These are phyloP conservation scores for Coracias cyanogaster DNA, from an alignment of 2,797 vertebrate genomes.

Conservation along the genomic window DNA sequence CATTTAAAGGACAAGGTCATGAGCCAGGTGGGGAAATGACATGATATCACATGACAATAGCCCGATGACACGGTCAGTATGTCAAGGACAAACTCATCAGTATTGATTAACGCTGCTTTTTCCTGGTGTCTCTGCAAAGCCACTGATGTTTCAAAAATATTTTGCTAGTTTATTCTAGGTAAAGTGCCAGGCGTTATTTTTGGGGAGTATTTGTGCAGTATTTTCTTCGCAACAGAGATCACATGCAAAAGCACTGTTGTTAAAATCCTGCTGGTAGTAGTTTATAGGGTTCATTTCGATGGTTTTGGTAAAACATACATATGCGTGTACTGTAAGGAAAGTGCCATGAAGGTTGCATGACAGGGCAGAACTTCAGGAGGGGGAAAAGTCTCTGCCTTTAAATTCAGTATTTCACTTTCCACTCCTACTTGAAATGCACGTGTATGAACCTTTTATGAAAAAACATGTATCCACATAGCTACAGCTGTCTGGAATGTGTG, in stretches of 20 bases:
- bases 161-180: constrained; percentile 49
- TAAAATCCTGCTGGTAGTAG: neutral
- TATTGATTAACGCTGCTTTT: constrained; percentile 79
- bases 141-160: constrained; percentile 71
- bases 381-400: neutral
- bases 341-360: neutral
- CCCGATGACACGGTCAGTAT: constrained; percentile 88
- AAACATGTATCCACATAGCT: fast-evolving
- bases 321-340: neutral
- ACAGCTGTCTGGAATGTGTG: neutral
- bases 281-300: neutral
- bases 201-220: neutral
- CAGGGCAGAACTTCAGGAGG: neutral
- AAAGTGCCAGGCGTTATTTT: neutral
- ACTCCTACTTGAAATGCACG: neutral
- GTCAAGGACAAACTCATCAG: constrained; percentile 92
- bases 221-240: neutral
- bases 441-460: neutral
- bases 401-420: neutral
- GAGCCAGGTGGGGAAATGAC: constrained; percentile 94
- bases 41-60: constrained; percentile 92
- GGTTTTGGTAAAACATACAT: neutral
- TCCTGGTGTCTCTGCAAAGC: constrained; percentile 73
- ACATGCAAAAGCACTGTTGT: neutral
- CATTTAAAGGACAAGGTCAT: constrained; percentile 93